Percentiles rank a stretch among this genome's conserved stretches.
Conservation (phyloP, 1,140 invertebrate genomes). For the Arctopsyche grandis region DNA sequence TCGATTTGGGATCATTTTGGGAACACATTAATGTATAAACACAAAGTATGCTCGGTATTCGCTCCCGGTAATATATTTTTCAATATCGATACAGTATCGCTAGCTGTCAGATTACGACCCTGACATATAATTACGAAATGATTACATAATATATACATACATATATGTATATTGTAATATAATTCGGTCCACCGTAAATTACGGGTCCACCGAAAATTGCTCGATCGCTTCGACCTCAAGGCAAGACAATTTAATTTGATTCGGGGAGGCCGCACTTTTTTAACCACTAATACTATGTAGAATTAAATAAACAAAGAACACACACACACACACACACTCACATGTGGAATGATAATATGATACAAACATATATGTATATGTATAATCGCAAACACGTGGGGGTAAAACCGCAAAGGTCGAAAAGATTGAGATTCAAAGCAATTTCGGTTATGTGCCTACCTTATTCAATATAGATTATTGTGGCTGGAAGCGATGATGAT, state of each 20-base stretch:
- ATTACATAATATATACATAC: constrained; percentile 2
- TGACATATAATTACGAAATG: not conserved
- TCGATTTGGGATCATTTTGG: too few relatives aligned
- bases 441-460: too few relatives aligned
- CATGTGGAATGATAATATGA: too few relatives aligned
- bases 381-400: too few relatives aligned
- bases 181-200: constrained; percentile 26
- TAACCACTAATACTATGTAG: not conserved
- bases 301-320: constrained; percentile 2
- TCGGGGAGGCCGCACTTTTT: constrained; percentile 16
- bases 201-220: constrained; percentile 27
- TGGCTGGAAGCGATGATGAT: too few relatives aligned
- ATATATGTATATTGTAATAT: constrained; percentile 14
- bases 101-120: constrained; percentile 30
- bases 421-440: too few relatives aligned
- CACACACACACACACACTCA: not conserved
- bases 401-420: too few relatives aligned
- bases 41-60: too few relatives aligned
- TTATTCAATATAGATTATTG: too few relatives aligned
- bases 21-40: too few relatives aligned
- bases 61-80: too few relatives aligned
- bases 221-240: constrained; percentile 32
- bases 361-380: too few relatives aligned
- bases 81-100: constrained; percentile 3
- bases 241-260: constrained; percentile 38